phyloP scores from a whole-genome alignment of 2,888 invertebrate species.

The Lobophora halterata region DNA sequence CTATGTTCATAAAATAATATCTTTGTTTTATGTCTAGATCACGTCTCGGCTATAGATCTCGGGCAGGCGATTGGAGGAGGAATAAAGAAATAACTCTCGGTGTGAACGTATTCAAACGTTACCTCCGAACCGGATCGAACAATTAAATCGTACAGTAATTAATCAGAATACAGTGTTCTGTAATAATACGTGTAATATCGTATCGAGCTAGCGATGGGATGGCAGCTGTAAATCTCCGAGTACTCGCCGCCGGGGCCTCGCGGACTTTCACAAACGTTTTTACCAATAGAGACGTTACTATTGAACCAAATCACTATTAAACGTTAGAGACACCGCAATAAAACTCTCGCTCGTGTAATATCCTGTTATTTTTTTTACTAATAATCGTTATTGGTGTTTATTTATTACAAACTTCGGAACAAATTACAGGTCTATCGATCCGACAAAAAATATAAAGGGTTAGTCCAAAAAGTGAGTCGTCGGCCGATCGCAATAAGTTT shows the following conservation, averaged over 20 bases:
- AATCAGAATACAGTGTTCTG: conserved; percentile 68
- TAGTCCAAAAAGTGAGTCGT: conserved; percentile 80
- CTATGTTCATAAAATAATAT: conserved; percentile 55
- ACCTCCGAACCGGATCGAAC: conserved; percentile 62
- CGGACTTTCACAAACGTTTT: conserved; percentile 72
- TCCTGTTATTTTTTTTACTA: conserved; percentile 79
- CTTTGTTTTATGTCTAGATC: conserved; percentile 63
- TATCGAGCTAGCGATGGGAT: conserved; percentile 56
- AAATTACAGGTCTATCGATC: conserved; percentile 78
- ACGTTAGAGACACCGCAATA: conserved; percentile 64
- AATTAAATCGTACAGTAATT: conserved; percentile 68
- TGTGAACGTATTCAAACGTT: conserved; percentile 64
- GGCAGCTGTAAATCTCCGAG: conserved; percentile 69
- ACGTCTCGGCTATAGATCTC: conserved; percentile 49
- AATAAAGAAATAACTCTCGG: conserved; percentile 66
- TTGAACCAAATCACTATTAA: conserved; percentile 60
- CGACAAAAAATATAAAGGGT: conserved; percentile 77
- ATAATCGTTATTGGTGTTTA: conserved; percentile 81
- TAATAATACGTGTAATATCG: conserved; percentile 76
- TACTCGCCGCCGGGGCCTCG: conserved; percentile 61
- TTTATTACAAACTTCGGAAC: conserved; percentile 76
- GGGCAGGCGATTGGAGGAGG: conserved; percentile 44
- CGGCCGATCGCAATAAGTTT: conserved; percentile 78
- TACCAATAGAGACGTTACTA: conserved; percentile 76
- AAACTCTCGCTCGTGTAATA: conserved; percentile 69